Percentiles rank a stretch among this genome's conserved stretches.
Evolutionary conservation across 2,888 invertebrate species (phyloP).

Genomic region (Gryllus longicercus): DNA sequence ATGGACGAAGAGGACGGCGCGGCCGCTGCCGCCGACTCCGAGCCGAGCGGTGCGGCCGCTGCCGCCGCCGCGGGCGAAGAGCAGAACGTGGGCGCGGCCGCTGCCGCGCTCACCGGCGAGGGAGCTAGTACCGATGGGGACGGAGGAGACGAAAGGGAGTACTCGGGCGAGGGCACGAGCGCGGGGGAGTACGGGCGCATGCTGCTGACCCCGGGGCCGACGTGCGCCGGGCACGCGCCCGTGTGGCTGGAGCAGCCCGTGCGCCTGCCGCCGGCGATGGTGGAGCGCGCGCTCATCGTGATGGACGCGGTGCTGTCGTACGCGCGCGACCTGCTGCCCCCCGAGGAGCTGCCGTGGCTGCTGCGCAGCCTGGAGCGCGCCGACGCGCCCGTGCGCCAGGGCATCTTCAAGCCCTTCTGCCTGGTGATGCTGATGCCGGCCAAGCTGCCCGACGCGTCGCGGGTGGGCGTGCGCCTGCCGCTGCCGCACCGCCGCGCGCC

Average conservation of each 20-base stretch:
- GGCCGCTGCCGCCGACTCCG: conserved; percentile 67
- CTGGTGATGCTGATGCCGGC: too few relatives aligned
- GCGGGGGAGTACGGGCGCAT: too few relatives aligned
- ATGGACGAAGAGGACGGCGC: conserved; percentile 73
- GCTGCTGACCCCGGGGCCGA: too few relatives aligned
- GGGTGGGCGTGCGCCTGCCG: too few relatives aligned
- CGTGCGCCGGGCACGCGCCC: too few relatives aligned
- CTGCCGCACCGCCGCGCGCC: too few relatives aligned
- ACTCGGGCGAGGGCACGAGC: too few relatives aligned
- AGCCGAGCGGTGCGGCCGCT: conserved; percentile 86
- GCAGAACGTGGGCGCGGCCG: conserved; percentile 98
- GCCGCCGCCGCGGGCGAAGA: conserved; percentile 97
- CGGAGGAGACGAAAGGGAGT: too few relatives aligned
- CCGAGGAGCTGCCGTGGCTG: conserved; percentile 70
- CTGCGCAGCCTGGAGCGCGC: conserved; percentile 76
- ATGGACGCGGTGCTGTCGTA: conserved; percentile 88
- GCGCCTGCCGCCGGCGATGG: conserved; percentile 71
- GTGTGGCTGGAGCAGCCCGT: too few relatives aligned
- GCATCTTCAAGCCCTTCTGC: too few relatives aligned
- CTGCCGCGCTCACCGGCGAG: conserved; percentile 80
- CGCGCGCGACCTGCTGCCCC: conserved; percentile 77
- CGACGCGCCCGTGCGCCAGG: conserved; percentile 55
- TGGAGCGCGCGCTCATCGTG: conserved; percentile 94
- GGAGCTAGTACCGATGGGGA: conserved; percentile 86
- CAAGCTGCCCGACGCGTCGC: too few relatives aligned